Percentiles rank a stretch among this genome's conserved stretches.
These are phyloP conservation scores for Diglossa cyanea DNA, from an alignment of 2,797 vertebrate genomes.

Conservation along the genomic window DNA sequence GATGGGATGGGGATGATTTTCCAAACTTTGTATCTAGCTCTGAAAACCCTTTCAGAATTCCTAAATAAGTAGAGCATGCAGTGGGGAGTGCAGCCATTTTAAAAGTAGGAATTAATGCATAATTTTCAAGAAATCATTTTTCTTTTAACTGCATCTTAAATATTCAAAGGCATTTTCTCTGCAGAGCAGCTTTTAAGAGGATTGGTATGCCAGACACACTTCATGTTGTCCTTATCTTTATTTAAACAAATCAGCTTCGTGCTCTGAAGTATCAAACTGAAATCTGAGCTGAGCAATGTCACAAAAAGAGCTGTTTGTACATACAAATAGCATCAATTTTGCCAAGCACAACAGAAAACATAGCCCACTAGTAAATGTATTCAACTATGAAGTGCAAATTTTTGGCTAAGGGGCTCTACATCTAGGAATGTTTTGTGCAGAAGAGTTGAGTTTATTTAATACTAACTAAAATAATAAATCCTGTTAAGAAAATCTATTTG, in stretches of 20 bases:
- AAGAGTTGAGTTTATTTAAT: constrained; percentile 39
- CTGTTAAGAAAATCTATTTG: not conserved
- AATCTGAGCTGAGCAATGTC: not conserved
- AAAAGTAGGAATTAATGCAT: not conserved
- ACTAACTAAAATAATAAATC: constrained; percentile 35
- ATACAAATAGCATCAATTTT: not conserved
- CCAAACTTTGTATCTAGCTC: not conserved
- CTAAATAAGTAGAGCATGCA: not conserved
- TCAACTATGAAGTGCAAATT: not conserved
- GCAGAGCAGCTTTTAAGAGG: not conserved
- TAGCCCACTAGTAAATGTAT: not conserved
- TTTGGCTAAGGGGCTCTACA: not conserved
- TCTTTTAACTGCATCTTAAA: constrained; percentile 16
- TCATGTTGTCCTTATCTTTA: constrained; percentile 38
- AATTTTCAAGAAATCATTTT: not conserved
- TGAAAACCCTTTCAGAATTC: not conserved
- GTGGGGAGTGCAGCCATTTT: not conserved
- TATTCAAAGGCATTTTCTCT: constrained; percentile 38
- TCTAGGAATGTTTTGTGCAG: constrained; percentile 9
- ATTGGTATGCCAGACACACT: constrained; percentile 27
- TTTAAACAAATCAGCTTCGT: constrained; percentile 26
- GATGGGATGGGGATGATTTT: not conserved
- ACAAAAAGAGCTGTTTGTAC: not conserved
- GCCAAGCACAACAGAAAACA: not conserved
- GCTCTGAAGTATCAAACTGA: constrained; percentile 10